phyloP scores from a whole-genome alignment of 2,113 vertebrate species.

The Macrotus californicus region DNA sequence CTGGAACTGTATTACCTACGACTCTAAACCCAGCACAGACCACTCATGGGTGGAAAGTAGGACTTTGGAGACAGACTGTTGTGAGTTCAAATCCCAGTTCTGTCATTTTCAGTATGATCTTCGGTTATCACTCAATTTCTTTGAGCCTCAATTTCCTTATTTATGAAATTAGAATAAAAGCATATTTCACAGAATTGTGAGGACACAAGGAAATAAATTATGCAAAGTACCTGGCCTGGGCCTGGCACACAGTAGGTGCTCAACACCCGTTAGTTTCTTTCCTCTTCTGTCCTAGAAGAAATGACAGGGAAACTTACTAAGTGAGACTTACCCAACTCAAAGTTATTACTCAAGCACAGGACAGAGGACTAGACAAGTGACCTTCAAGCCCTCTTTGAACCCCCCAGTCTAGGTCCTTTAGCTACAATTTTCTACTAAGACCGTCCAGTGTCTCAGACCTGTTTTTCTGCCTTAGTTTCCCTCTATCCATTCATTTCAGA shows the following conservation, averaged over 20 bases:
- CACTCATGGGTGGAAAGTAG: slow-evolving; percentile 14
- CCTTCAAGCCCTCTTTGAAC: slow-evolving; percentile 28
- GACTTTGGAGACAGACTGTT: slow-evolving; percentile 44
- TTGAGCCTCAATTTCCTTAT: slow-evolving; percentile 48
- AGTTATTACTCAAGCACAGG: slow-evolving; percentile 59
- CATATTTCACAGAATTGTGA: slow-evolving; percentile 62
- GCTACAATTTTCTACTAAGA: slow-evolving; percentile 25
- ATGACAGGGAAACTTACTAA: slow-evolving; percentile 74
- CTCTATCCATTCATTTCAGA: not conserved
- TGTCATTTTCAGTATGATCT: slow-evolving; percentile 40
- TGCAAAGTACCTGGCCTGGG: slow-evolving; percentile 74
- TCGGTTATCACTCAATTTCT: slow-evolving; percentile 39
- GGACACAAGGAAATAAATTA: slow-evolving; percentile 74
- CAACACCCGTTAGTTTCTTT: slow-evolving; percentile 75
- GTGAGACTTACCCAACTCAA: slow-evolving; percentile 68
- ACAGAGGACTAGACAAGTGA: slow-evolving; percentile 52
- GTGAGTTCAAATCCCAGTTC: slow-evolving; percentile 50
- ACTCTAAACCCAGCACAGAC: not conserved
- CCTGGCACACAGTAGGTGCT: slow-evolving; percentile 73
- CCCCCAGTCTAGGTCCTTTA: not conserved
- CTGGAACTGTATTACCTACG: not conserved
- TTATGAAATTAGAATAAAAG: slow-evolving; percentile 68
- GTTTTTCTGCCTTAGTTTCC: slow-evolving; percentile 28
- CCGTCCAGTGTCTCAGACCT: not conserved
- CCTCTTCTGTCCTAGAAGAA: slow-evolving; percentile 74